Conservation (phyloP, 2,797 vertebrate species). For the Myotis pilosus region DNA sequence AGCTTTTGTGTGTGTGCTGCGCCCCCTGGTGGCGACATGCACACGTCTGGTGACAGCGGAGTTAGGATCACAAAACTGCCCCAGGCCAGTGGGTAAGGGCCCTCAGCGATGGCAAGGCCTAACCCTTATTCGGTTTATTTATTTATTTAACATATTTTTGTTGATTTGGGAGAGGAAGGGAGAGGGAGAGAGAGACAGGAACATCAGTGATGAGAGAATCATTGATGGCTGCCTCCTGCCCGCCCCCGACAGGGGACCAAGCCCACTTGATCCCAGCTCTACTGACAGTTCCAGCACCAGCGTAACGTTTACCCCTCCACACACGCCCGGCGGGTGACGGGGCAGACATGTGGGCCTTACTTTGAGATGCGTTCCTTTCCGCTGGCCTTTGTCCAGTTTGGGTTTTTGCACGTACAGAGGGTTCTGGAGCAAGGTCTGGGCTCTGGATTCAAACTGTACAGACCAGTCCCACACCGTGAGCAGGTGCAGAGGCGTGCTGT, state of each 20-base stretch:
- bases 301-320: background rate
- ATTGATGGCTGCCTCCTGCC: too few species aligned
- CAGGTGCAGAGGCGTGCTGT: conserved; percentile 86
- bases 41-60: background rate
- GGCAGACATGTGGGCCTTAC: conserved; percentile 76
- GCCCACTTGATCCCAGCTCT: too few species aligned
- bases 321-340: background rate
- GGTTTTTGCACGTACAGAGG: conserved; percentile 89
- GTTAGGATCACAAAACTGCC: too few species aligned
- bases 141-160: too few species aligned
- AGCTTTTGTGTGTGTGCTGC: background rate
- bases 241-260: too few species aligned
- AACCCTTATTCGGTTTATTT: background rate
- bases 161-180: too few species aligned
- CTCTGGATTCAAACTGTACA: conserved; percentile 90
- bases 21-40: conserved; percentile 66
- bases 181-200: too few species aligned
- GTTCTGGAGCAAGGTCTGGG: conserved; percentile 89
- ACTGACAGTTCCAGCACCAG: background rate
- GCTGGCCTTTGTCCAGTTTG: conserved; percentile 84
- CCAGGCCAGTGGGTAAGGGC: too few species aligned
- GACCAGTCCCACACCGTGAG: conserved; percentile 93
- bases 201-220: too few species aligned
- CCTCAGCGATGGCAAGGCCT: background rate
- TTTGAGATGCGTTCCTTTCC: conserved; percentile 86